phyloP scores from a whole-genome alignment of 2,797 vertebrate species.

The Helicolenus hilgendorfi region DNA sequence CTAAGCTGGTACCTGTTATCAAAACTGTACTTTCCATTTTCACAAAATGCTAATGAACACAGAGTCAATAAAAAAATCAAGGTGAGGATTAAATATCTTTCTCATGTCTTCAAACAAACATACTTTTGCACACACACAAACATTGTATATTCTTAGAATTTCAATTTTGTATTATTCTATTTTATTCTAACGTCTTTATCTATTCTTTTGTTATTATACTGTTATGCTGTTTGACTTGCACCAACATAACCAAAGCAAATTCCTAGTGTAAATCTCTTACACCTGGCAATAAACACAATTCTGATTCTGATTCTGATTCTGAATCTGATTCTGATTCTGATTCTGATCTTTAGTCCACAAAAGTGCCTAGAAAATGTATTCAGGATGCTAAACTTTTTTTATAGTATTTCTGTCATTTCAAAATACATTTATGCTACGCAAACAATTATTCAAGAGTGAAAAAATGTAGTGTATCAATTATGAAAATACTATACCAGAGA shows the following conservation, averaged over 20 bases:
- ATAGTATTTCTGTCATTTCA: background rate
- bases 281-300: too few relatives aligned
- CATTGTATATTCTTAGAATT: too few relatives aligned
- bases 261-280: too few relatives aligned
- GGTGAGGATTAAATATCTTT: background rate
- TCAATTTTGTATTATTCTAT: too few relatives aligned
- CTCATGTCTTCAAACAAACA: background rate
- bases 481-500: too few relatives aligned
- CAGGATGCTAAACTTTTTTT: background rate
- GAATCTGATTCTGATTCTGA: too few relatives aligned
- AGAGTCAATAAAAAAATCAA: background rate
- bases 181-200: too few relatives aligned
- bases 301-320: too few relatives aligned
- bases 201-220: too few relatives aligned
- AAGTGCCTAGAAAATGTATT: background rate
- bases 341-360: rapidly evolving
- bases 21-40: background rate
- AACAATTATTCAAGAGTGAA: background rate
- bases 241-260: too few relatives aligned
- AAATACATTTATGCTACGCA: background rate
- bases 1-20: background rate
- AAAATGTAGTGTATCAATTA: background rate
- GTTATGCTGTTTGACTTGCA: too few relatives aligned
- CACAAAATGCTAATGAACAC: background rate
- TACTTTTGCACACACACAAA: too few relatives aligned